Evolutionary conservation across 2,888 invertebrate species (phyloP), one percentile per base, ranked within the genome.

Genomic region (Oscheius onirici): DNA sequence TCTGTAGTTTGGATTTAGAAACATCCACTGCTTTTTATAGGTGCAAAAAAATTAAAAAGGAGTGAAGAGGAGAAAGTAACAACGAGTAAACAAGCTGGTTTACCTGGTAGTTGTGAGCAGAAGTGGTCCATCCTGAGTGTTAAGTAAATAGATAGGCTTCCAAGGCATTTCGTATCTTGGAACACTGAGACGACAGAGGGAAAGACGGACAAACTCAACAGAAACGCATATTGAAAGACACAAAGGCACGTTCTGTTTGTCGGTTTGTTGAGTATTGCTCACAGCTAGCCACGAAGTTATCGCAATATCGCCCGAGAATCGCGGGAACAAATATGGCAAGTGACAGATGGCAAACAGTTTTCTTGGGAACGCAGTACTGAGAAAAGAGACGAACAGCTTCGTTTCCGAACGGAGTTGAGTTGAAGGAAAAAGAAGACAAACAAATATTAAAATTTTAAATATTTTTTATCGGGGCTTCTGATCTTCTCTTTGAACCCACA

Each of bases 261-360:
- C 34, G 34, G 34, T 34, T 34, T 34, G 34, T 8, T 34, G 34
- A 6, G 34, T 34, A 34, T 34, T 34, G 34, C 34, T 34, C 34
- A 34, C 34, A 34, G 34, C 34, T 34, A 34, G 34, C 34, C 34
- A 6, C 34, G 34, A 34, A 34, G 40, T 46, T 46, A 46, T 46
- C 46, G 55, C 26, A 24, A 55, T 55, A 58, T 58, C 58, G 40
- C 11, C n/a, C 13, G 41, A 41, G 43, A 40, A 24, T 20, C 40
- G 24, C 63, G 63, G 22, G 60, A 28, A 63, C 63, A 63, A 63
- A 63, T 63, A 63, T 49, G 63, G 63, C 46, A 63, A 63, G 63
- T 63, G 63, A 63, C 63, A 63, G 63, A 63, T 63, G 63, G 63
- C 63, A 63, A 63, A 63, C 49, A 63, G 58, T 58, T 58, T 40